These are phyloP conservation scores for Ferdinandea cuprea DNA, from an alignment of 2,888 invertebrate species.

Conservation along the genomic window DNA sequence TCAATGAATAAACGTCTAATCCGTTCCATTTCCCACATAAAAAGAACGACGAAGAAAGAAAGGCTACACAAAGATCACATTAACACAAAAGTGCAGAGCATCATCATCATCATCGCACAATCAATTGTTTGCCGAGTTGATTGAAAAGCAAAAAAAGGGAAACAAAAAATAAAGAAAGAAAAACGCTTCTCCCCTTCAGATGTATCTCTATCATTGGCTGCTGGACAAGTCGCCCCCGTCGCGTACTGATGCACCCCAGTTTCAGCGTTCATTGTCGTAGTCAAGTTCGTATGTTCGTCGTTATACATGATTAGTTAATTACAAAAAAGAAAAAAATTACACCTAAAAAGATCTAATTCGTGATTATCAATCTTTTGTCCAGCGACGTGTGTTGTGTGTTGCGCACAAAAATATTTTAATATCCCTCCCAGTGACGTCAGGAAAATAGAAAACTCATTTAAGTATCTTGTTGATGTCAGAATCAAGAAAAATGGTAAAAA, in stretches of 20 bases:
- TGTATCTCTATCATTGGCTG: constrained; percentile 56
- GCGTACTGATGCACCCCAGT: constrained; percentile 76
- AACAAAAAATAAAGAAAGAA: constrained; percentile 7
- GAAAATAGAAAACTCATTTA: constrained; percentile 36
- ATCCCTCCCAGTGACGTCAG: constrained; percentile 65
- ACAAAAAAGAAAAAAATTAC: constrained; percentile 53
- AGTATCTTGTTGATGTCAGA: not conserved
- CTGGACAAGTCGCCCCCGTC: constrained; percentile 57
- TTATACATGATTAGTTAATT: constrained; percentile 68
- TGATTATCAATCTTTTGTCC: constrained; percentile 2
- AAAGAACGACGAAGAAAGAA: constrained; percentile 38
- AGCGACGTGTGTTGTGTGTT: constrained; percentile 58
- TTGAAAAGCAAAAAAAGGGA: constrained; percentile 40
- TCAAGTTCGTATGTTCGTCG: constrained; percentile 55
- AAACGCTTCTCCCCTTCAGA: constrained; percentile 41
- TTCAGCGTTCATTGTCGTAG: constrained; percentile 12
- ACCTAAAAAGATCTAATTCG: constrained; percentile 37
- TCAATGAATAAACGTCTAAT: constrained; percentile 35
- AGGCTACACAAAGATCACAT: constrained; percentile 40
- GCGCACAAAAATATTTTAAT: constrained; percentile 65
- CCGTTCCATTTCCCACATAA: constrained; percentile 21
- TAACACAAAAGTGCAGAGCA: constrained; percentile 49
- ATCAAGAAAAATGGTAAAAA: constrained; percentile 79
- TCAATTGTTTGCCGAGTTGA: constrained; percentile 66
- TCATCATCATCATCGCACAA: constrained; percentile 48